Evolutionary conservation across 2,797 vertebrate species (phyloP).

Genomic region (Schizopygopsis malacanthus): DNA sequence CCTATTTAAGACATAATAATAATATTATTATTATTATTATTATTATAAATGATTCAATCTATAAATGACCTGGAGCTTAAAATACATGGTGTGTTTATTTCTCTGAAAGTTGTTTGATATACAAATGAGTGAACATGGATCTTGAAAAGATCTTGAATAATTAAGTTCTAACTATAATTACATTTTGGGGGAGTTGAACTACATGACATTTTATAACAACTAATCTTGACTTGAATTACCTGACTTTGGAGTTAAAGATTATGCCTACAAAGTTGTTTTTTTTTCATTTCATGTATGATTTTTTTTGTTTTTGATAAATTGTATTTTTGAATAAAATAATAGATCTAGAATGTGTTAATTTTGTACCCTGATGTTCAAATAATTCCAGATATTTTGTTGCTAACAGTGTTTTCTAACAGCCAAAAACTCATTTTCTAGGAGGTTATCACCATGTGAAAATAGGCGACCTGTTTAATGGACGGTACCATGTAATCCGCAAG

Average conservation of each 20-base stretch:
- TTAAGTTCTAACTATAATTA: neutral
- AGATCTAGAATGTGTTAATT: neutral
- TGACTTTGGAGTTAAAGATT: neutral
- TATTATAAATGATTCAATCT: neutral
- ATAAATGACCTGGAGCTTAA: neutral
- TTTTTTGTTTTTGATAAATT: neutral
- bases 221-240: neutral
- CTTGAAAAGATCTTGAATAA: neutral
- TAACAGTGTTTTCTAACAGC: neutral
- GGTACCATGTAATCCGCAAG: constrained; percentile 97
- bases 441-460: constrained; percentile 98
- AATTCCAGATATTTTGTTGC: neutral
- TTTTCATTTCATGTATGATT: neutral
- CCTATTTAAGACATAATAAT: no score
- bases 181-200: neutral
- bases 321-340: neutral
- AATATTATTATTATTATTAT: neutral
- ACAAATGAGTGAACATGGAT: neutral
- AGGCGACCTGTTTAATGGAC: constrained; percentile 91
- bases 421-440: constrained; percentile 72
- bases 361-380: neutral
- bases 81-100: neutral
- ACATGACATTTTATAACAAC: neutral
- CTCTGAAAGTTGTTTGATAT: neutral
- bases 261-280: neutral